Evolutionary conservation across 2,113 vertebrate species (phyloP).

Genomic region (Rhinolophus sinicus): DNA sequence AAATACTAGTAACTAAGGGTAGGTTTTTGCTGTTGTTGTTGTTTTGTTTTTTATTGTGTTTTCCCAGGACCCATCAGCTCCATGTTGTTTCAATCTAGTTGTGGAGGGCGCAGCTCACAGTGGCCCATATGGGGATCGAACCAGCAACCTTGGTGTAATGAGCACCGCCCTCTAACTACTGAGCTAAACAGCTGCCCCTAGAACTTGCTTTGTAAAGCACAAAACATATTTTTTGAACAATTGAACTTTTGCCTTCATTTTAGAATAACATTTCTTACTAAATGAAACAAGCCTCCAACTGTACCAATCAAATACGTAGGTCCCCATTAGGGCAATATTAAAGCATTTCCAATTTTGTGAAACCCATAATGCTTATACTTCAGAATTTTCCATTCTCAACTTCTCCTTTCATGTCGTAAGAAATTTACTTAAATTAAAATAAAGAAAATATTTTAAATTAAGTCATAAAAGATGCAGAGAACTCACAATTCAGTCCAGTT

Average conservation of each 20-base stretch:
- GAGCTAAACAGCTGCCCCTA: no score
- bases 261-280: conserved; percentile 26
- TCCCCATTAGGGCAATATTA: conserved; percentile 49
- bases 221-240: conserved; percentile 4
- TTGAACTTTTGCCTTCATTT: conserved; percentile 11
- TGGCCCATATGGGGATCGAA: no score
- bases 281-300: conserved; percentile 22
- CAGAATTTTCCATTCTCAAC: conserved; percentile 70
- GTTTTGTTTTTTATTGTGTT: no score
- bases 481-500: conserved; percentile 72
- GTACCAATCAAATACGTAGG: conserved; percentile 1
- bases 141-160: no score
- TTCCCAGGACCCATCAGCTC: no score
- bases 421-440: conserved; percentile 74
- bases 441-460: conserved; percentile 76
- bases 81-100: no score
- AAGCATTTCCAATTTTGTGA: conserved; percentile 56
- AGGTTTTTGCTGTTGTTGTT: neutral
- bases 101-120: no score
- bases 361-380: conserved; percentile 56
- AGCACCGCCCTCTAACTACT: no score
- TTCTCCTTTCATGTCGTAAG: conserved; percentile 51
- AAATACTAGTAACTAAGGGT: neutral
- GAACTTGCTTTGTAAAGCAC: conserved; percentile 20
- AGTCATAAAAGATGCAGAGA: conserved; percentile 68